Conservation (phyloP, 2,888 invertebrate species). For the Caenorhabditis becei region DNA sequence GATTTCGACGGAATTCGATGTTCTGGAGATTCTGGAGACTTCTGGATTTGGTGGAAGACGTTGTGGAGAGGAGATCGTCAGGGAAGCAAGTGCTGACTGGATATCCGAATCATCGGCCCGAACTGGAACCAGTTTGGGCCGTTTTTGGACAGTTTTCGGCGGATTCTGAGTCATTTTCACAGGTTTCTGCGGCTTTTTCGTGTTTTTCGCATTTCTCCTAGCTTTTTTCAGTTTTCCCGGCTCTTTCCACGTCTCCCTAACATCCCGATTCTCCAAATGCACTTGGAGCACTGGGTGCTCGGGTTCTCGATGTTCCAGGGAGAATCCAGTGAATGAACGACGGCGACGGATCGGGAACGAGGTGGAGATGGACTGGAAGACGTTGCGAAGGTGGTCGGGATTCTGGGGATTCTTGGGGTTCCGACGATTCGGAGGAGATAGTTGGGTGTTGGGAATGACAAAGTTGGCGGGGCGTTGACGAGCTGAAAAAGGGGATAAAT, state of each 20-base stretch:
- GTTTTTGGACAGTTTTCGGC: conserved; percentile 25
- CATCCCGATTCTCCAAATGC: conserved; percentile 14
- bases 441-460: background rate
- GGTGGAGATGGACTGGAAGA: conserved; percentile 20
- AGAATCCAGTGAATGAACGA: conserved; percentile 50
- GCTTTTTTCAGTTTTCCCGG: background rate
- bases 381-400: background rate
- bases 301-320: conserved; percentile 34
- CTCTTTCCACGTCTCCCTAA: conserved; percentile 21
- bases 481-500: conserved; percentile 27
- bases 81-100: conserved; percentile 47
- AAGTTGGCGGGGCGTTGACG: conserved; percentile 26
- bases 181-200: background rate
- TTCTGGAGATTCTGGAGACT: background rate
- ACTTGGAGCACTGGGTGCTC: conserved; percentile 5
- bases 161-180: background rate
- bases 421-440: background rate
- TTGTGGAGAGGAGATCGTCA: conserved; percentile 31
- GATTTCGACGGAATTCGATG: background rate
- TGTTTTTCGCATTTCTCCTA: background rate
- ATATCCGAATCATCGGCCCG: conserved; percentile 52
- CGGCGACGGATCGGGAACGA: conserved; percentile 25
- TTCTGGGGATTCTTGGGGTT: background rate
- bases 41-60: background rate
- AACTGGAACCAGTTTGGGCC: conserved; percentile 18